phyloP scores from a whole-genome alignment of 2,888 invertebrate species.

The Chironomus tentans region DNA sequence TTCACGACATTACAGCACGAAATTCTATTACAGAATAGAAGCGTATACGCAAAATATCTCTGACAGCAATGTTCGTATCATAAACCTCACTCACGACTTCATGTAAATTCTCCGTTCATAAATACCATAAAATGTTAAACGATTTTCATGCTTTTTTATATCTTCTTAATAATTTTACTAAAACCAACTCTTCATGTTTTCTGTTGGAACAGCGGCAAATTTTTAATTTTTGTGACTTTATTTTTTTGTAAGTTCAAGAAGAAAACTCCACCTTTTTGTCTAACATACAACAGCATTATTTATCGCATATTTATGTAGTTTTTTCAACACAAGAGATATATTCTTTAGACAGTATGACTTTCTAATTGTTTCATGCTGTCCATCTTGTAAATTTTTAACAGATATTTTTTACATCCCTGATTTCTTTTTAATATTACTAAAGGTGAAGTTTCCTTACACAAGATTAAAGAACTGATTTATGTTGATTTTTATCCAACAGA shows the following conservation, averaged over 20 bases:
- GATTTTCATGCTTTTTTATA: neutral
- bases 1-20: no score
- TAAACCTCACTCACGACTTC: no score
- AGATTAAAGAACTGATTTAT: neutral
- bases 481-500: conserved; percentile 1
- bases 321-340: conserved; percentile 31
- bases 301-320: conserved; percentile 28
- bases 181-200: neutral
- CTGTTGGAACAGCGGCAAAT: neutral
- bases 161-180: neutral
- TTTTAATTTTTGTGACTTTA: conserved; percentile 4
- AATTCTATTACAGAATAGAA: no score
- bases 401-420: conserved; percentile 29
- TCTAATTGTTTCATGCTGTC: neutral
- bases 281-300: neutral
- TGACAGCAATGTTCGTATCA: no score
- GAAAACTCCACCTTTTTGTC: conserved; percentile 41
- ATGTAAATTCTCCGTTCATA: neutral
- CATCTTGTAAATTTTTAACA: no score
- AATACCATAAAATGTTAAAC: neutral
- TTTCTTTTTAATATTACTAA: conserved; percentile 30
- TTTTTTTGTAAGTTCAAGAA: neutral
- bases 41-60: no score
- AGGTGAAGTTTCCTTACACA: conserved; percentile 47
- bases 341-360: no score